Base-by-base conservation (phyloP, 2,797 vertebrate genomes). In the Odontamblyopus rebecca region DNA sequence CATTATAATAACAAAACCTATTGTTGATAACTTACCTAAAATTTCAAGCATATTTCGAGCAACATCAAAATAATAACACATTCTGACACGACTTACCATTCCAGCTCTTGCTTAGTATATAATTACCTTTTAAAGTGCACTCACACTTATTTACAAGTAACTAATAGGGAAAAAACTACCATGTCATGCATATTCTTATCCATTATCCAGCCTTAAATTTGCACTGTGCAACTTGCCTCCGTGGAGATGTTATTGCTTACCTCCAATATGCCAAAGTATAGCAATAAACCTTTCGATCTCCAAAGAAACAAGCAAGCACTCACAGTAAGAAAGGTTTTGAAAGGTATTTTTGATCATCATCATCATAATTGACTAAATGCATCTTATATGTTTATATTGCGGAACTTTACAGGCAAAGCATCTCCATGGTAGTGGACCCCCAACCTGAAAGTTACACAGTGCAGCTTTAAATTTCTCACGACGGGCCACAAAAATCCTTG, bases 111-210 rank as follows among this genome's bases (percentile, higher is more conserved):
- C 82, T 38, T 74, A 78, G 82, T 82, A 62, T 56, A 32, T 70
- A 72, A 69, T 69, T 74, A 78, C 71, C 71, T 26, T 73, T 72
- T 75, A 78, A 75, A 64, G 65, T 66, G 4, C 76, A 73, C 78
- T 69, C 70, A 60, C 64, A 76, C 35, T 38, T 27, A 81, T 54
- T 74, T 11, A 75, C 61, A 68, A 13, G 68, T 59, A 61, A 57
- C 85, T 29, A 44, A 53, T 75, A 23, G 23, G 75, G 67, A 69
- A 70, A 75, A 79, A 89, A 81, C 74, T 81, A 83, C 82, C 81
- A 71, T 27, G 81, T 68, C 93, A 93, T 94, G 93, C 93, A 87
- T 88, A 70, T 88, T 88, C 60, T 70, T 16, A 30, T 30, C 27
- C 57, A 60, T 30, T 60, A 16, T 60, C 16, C 15, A 26, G 32